A percentile compares a stretch with the other conserved stretches of the same genome.
Conservation (phyloP, 2,797 vertebrate species). For the Oreochromis grahami region DNA sequence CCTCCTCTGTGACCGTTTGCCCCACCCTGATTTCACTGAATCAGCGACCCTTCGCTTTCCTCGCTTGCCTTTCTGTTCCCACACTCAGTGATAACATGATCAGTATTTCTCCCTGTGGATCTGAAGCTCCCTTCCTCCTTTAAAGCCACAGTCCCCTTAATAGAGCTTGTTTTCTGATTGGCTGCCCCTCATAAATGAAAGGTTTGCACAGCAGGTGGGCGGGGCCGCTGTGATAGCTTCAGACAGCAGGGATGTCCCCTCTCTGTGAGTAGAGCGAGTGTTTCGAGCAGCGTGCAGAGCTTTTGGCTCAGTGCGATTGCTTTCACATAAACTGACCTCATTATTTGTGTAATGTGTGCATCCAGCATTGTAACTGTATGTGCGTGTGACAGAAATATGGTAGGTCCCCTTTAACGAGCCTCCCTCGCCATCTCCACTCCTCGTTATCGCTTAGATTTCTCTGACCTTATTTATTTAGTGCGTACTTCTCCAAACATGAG, state of each 20-base stretch:
- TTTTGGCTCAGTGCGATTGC: neutral
- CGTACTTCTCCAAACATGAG: neutral
- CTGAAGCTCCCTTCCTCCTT: neutral
- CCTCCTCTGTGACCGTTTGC: neutral
- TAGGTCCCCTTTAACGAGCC: neutral
- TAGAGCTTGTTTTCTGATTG: neutral
- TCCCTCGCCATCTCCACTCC: neutral
- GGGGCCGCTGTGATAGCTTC: neutral
- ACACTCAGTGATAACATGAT: fast-evolving
- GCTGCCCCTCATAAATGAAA: neutral
- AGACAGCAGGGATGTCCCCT: neutral
- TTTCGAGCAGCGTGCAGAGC: neutral
- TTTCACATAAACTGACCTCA: neutral
- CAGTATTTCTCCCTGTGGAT: neutral
- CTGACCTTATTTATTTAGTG: neutral
- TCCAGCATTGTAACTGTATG: neutral
- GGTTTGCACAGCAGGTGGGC: neutral
- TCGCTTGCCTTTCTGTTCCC: neutral
- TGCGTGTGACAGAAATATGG: neutral
- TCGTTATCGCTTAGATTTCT: neutral
- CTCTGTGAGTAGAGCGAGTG: neutral
- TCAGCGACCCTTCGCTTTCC: neutral
- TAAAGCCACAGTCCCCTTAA: neutral
- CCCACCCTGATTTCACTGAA: neutral
- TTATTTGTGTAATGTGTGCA: neutral